phyloP scores from a whole-genome alignment of 2,888 invertebrate genomes.

The Conistra vaccinii region DNA sequence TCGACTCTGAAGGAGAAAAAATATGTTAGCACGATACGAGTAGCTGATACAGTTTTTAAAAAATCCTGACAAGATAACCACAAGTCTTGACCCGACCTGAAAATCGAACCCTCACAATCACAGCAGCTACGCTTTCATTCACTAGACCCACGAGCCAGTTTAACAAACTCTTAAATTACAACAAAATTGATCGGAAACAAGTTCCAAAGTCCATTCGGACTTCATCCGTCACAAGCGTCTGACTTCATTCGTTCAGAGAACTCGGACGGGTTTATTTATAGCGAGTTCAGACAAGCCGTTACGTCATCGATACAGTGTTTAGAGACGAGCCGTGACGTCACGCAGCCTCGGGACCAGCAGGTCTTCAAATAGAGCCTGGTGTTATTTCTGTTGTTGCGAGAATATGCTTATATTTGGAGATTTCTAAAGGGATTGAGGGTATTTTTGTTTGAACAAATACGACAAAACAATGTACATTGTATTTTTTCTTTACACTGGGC shows the following conservation, averaged over 20 bases:
- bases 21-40: background rate
- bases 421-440: background rate
- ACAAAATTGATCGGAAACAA: slow-evolving; percentile 27
- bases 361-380: slow-evolving; percentile 11
- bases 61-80: background rate
- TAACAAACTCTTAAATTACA: slow-evolving; percentile 5
- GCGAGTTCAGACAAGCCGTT: slow-evolving; percentile 15
- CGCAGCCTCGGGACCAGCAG: background rate
- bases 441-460: background rate
- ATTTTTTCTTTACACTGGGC: background rate
- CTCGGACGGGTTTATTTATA: slow-evolving; percentile 51
- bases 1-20: background rate
- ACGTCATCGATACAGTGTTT: slow-evolving; percentile 49
- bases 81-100: too few relatives aligned
- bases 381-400: slow-evolving; percentile 1
- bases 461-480: background rate
- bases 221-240: slow-evolving; percentile 15
- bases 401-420: slow-evolving; percentile 18
- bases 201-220: slow-evolving; percentile 31
- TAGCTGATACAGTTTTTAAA: background rate
- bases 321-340: slow-evolving; percentile 34
- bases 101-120: background rate
- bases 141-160: background rate
- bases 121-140: background rate
- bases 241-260: slow-evolving; percentile 8